These are phyloP conservation scores for Ryuthela nishihirai DNA, from an alignment of 2,888 invertebrate species.

Conservation along the genomic window DNA sequence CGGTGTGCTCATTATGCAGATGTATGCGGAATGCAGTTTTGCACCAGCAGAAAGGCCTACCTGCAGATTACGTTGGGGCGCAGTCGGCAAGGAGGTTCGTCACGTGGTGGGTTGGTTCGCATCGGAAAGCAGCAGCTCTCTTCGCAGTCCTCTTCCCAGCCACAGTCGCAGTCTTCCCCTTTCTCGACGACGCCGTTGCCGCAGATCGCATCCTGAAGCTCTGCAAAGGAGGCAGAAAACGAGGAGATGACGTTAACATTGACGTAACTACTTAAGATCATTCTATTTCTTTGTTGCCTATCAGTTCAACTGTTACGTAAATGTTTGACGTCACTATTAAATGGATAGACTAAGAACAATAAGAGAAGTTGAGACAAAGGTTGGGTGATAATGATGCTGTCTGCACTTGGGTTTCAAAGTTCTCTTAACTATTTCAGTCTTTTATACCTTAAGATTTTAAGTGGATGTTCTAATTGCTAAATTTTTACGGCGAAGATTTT, in stretches of 20 bases:
- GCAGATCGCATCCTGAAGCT: constrained; percentile 89
- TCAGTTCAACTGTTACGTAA: too few species aligned
- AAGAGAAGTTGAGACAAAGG: too few species aligned
- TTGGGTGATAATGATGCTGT: background rate
- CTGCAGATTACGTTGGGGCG: constrained; percentile 69
- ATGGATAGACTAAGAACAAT: too few species aligned
- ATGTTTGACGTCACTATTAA: too few species aligned
- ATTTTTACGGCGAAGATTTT: too few species aligned
- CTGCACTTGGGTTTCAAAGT: background rate
- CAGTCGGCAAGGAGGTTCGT: constrained; percentile 80
- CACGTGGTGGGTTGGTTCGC: constrained; percentile 68
- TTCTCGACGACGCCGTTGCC: constrained; percentile 97
- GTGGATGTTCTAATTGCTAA: too few species aligned
- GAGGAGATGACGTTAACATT: background rate
- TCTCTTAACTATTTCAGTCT: too few species aligned
- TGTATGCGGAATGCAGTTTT: too few species aligned
- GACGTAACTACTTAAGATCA: too few species aligned
- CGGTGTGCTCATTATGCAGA: too few species aligned
- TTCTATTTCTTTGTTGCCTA: too few species aligned
- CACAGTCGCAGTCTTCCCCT: constrained; percentile 98
- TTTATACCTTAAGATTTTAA: too few species aligned
- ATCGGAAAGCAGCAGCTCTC: constrained; percentile 92
- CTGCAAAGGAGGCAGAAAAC: constrained; percentile 54
- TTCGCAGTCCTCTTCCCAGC: constrained; percentile 94
- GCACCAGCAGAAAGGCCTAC: constrained; percentile 54